Percentiles rank a stretch among this genome's conserved stretches.
These are phyloP conservation scores for Trichonephila clavipes DNA, from an alignment of 1,140 invertebrate genomes.

Conservation along the genomic window DNA sequence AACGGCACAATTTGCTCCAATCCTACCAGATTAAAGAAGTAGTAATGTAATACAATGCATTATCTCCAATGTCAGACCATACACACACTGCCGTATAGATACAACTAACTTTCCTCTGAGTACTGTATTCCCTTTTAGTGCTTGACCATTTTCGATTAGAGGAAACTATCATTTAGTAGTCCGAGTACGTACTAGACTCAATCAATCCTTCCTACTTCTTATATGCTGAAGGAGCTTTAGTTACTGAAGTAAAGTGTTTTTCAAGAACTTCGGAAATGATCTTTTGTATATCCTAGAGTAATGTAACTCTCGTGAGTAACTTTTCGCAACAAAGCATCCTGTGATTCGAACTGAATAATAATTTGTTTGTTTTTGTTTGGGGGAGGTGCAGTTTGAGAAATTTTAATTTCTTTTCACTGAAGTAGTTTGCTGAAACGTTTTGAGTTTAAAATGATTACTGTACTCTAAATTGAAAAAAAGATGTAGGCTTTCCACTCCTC, in stretches of 20 bases:
- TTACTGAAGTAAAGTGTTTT: background rate
- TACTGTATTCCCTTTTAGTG: background rate
- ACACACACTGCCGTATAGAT: background rate
- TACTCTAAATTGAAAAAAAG: too few species aligned
- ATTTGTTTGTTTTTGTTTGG: too few species aligned
- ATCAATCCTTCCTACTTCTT: background rate
- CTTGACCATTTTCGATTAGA: background rate
- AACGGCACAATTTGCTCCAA: background rate
- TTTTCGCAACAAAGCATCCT: too few species aligned
- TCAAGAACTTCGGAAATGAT: background rate
- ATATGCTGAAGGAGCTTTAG: background rate
- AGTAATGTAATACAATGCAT: background rate
- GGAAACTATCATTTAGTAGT: constrained; percentile 5
- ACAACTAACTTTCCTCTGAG: background rate
- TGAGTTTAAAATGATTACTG: too few species aligned
- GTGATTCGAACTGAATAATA: too few species aligned
- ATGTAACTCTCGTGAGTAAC: too few species aligned
- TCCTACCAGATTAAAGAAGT: background rate
- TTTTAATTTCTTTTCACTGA: too few species aligned
- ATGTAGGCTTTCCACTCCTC: too few species aligned
- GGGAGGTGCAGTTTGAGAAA: too few species aligned
- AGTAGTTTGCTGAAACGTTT: too few species aligned
- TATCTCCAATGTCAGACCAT: background rate
- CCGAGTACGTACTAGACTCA: background rate
- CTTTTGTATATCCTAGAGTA: too few species aligned